These are phyloP conservation scores for Hypotaenidia okinawae DNA, from an alignment of 2,797 vertebrate species.

Conservation along the genomic window DNA sequence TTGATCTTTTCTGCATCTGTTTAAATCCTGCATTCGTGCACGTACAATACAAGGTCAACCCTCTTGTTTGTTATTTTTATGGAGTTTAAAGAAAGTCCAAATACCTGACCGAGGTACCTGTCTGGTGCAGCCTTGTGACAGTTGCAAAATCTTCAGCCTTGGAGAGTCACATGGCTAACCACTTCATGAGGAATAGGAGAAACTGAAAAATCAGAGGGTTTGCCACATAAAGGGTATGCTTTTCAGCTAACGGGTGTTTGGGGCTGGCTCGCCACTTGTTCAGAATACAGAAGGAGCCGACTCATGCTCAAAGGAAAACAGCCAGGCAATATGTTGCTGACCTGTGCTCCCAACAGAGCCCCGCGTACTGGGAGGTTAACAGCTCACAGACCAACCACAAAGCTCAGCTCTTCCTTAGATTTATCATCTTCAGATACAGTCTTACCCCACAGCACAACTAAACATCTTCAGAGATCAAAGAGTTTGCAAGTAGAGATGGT, in stretches of 20 bases:
- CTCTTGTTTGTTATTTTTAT: constrained; percentile 70
- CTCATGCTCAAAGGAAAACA: background rate
- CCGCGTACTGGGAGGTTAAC: rapidly evolving
- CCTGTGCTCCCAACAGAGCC: background rate
- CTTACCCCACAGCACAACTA: background rate
- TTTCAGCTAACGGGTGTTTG: background rate
- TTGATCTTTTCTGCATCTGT: constrained; percentile 69
- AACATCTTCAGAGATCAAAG: background rate
- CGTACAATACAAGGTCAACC: constrained; percentile 54
- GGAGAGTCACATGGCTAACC: background rate
- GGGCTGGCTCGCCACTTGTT: background rate
- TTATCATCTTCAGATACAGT: background rate
- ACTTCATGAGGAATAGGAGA: constrained; percentile 23
- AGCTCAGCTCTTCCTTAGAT: background rate
- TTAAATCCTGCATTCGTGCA: constrained; percentile 63
- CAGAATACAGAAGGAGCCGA: background rate
- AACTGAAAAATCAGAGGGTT: background rate
- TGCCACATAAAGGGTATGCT: background rate
- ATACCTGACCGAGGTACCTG: constrained; percentile 70
- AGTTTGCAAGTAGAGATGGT: background rate
- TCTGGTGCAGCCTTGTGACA: constrained; percentile 63
- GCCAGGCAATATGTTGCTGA: background rate
- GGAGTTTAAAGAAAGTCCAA: constrained; percentile 76
- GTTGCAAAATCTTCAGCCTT: constrained; percentile 56
- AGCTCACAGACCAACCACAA: background rate